These are phyloP conservation scores for Homarus americanus DNA, from an alignment of 1,140 invertebrate species.

Conservation along the genomic window DNA sequence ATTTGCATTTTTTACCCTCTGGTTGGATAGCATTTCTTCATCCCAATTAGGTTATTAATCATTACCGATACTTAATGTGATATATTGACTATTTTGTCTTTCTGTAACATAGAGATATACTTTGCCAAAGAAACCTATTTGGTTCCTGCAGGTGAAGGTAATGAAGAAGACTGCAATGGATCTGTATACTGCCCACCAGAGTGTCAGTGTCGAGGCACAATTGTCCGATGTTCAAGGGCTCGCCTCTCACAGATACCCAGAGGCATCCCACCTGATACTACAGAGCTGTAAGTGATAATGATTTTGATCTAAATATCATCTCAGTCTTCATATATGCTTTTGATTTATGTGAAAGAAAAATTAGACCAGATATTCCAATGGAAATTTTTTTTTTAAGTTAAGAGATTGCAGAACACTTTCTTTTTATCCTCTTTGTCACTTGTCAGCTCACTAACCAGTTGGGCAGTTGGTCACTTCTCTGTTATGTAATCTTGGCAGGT, in stretches of 20 bases:
- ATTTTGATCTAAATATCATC: background rate
- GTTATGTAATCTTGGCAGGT: no score
- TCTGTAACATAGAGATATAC: background rate
- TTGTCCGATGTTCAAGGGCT: conserved; percentile 94
- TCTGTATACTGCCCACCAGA: conserved; percentile 73
- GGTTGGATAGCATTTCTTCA: no score
- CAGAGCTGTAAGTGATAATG: conserved; percentile 84
- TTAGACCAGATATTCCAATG: background rate
- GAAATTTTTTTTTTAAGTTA: background rate
- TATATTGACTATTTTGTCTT: background rate
- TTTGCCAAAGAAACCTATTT: background rate
- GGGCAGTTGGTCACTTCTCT: no score
- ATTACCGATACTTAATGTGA: no score
- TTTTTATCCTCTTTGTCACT: no score
- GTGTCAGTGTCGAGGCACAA: conserved; percentile 83
- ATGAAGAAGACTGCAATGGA: conserved; percentile 59
- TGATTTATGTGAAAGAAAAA: no score
- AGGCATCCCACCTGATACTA: conserved; percentile 95
- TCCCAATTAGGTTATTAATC: no score
- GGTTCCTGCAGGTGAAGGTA: conserved; percentile 83
- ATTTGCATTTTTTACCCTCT: no score
- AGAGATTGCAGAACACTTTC: background rate
- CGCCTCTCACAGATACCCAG: conserved; percentile 91
- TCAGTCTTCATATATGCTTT: no score
- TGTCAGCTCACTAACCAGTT: no score